Base-by-base conservation (phyloP, 2,113 vertebrate genomes). In the Xenus cinereus region DNA sequence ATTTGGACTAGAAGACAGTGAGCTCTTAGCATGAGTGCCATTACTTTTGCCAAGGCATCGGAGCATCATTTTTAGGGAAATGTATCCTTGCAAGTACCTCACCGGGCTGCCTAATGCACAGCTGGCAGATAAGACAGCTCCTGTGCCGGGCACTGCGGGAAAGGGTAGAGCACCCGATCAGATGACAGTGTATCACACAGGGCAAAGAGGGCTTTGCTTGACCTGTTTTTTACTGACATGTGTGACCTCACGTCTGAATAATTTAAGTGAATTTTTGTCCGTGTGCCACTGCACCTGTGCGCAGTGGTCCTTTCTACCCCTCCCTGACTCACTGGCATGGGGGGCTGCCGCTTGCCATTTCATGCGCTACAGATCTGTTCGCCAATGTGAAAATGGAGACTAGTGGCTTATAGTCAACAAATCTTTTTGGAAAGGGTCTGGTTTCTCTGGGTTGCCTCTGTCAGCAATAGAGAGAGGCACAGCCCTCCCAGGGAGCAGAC, bases 231-330 rank as follows among this genome's bases (percentile, higher is more conserved):
- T 56, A 24, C 30, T 33, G 45, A 62, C 22, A 2, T 0, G 1
- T 30, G 12, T 60, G 66, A 73, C 53, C 1, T 1, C 26, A 28
- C 10, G 39, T 62, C 63, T 92, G 53, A 90, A 68, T 63, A 63
- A 82, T 51, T 67, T 28, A 14, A 68, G 30, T 68, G 24, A 37
- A 6, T 72, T 84, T 95, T 81, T 12, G 2, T 39, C 72, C 3
- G 0, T 60, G 18, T 4, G 6, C 76, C 0, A 0, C 41, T 71
- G 59, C 2, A 12, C 13, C 32, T 30, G 6, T 23, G 24, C n/a
- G 56, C 30, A 20, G 35, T 74, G 77, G 28, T 74, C 77, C 43
- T 72, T 92, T 63, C 60, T 78, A 48, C 43, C 43, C 19, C 12
- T 77, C 20, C 15, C 37, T 48, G 27, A 39, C n/a, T 84, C 20